These are phyloP conservation scores for Netelia inedita DNA, from an alignment of 2,888 invertebrate species.

Conservation along the genomic window DNA sequence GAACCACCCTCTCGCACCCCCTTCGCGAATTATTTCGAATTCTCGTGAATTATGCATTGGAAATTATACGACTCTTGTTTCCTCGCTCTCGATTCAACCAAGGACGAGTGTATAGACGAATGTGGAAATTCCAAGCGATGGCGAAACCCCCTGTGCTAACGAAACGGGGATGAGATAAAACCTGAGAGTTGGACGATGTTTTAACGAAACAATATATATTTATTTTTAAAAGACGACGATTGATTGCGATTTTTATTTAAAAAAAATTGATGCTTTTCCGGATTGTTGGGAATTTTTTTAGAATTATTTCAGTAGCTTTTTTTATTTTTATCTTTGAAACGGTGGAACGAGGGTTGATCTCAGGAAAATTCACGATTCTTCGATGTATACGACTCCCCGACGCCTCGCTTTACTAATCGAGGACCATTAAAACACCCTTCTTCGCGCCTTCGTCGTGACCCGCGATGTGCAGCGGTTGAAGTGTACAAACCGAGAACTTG, in stretches of 20 bases:
- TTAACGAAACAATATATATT: background rate
- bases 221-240: too few species aligned
- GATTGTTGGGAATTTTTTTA: too few species aligned
- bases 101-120: constrained; percentile 23
- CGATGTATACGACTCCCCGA: constrained; percentile 81
- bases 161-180: background rate
- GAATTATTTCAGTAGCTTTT: too few species aligned
- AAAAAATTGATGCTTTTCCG: too few species aligned
- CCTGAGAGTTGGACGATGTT: background rate
- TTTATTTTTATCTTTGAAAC: too few species aligned
- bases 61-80: constrained; percentile 70
- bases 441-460: constrained; percentile 68
- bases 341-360: background rate
- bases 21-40: constrained; percentile 71
- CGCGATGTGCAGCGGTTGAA: constrained; percentile 9
- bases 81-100: constrained; percentile 42
- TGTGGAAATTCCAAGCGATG: constrained; percentile 11
- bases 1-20: constrained; percentile 50
- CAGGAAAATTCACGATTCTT: constrained; percentile 41
- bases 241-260: too few species aligned
- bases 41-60: constrained; percentile 74
- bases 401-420: constrained; percentile 84
- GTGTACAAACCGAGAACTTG: constrained; percentile 48
- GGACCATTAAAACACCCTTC: constrained; percentile 82
- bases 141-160: background rate